Base-by-base conservation (phyloP, 2,888 invertebrate species). In the Liposcelis brunnea region DNA sequence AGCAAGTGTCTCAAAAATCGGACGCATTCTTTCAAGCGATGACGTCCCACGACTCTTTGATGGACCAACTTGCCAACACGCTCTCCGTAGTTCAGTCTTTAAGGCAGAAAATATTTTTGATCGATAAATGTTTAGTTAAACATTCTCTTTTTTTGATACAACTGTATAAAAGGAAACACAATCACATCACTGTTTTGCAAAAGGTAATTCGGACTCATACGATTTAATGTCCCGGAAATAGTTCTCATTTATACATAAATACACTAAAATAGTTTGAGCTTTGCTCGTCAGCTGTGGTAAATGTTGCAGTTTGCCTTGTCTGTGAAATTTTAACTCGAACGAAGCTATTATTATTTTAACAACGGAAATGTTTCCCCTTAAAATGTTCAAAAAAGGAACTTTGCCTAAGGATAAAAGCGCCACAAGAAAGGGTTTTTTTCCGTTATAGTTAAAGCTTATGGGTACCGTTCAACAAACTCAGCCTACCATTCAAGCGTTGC, bases 21-120 rank as follows among this genome's bases (percentile, higher is more conserved):
- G 89, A 89, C 54, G 93, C 93, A 14, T 98, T 97, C 67, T 98
- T 97, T 61, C 85, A 91, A 63, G 95, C 95, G 1, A 95, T 98
- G 85, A 80, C 94, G 45, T 95, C 95, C 6, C 97, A 98, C 64
- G 94, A 97, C 61, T 84, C 87, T 21, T 81, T 98, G 43, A 89
- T 95, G 79, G 90, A 91, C 53, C 86, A 95, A 59, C 81, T 98
- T 72, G 80, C 80, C 1, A 75, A 77, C 58, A 87, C 90, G 15
- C 75, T 82, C 8, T 72, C 70, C 48, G 80, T 84, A 56, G 81
- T 90, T 26, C 72, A 76, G 57, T 68, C 70, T 40, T 68, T 87
- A 42, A 72, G 87, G 53, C 69, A 75, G 50, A 82, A 82, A 58
- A 77, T 93, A 47, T 74, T 77, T 51, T 70, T 73, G 54, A 75